These are phyloP conservation scores for Artemia sp. DNA, from an alignment of 2,888 invertebrate genomes.

Conservation along the genomic window DNA sequence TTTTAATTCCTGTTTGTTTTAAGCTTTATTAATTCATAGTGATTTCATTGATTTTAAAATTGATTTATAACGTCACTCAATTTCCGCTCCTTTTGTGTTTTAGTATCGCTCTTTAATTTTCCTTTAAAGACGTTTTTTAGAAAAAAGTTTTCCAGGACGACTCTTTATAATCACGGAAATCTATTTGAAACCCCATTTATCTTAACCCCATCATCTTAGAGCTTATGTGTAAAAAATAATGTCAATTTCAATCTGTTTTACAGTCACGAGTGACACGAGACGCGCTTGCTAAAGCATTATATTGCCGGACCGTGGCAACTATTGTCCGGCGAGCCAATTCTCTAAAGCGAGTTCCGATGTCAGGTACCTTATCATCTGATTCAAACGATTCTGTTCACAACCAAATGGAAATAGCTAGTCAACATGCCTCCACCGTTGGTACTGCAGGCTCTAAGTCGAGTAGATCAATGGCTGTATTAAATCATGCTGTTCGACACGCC, in stretches of 20 bases:
- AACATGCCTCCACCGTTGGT: conserved; percentile 65
- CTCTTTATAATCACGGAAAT: too few relatives aligned
- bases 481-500: conserved; percentile 78
- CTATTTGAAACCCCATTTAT: too few relatives aligned
- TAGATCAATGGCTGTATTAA: conserved; percentile 75
- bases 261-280: conserved; percentile 71
- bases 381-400: conserved; percentile 81
- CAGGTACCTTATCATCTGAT: conserved; percentile 70
- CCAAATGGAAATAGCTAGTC: conserved; percentile 64
- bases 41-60: too few relatives aligned
- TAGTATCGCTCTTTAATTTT: too few relatives aligned
- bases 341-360: conserved; percentile 53
- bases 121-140: too few relatives aligned
- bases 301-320: conserved; percentile 82
- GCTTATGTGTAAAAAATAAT: too few relatives aligned
- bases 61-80: too few relatives aligned
- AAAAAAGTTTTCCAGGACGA: too few relatives aligned
- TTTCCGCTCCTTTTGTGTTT: too few relatives aligned
- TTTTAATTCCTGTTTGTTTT: too few relatives aligned
- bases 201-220: too few relatives aligned
- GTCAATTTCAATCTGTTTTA: conserved; percentile 24
- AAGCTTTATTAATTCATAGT: too few relatives aligned
- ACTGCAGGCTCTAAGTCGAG: conserved; percentile 48
- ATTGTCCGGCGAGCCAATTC: conserved; percentile 84
- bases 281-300: conserved; percentile 74